phyloP scores from a whole-genome alignment of 2,888 invertebrate species.

The Hyalella azteca region DNA sequence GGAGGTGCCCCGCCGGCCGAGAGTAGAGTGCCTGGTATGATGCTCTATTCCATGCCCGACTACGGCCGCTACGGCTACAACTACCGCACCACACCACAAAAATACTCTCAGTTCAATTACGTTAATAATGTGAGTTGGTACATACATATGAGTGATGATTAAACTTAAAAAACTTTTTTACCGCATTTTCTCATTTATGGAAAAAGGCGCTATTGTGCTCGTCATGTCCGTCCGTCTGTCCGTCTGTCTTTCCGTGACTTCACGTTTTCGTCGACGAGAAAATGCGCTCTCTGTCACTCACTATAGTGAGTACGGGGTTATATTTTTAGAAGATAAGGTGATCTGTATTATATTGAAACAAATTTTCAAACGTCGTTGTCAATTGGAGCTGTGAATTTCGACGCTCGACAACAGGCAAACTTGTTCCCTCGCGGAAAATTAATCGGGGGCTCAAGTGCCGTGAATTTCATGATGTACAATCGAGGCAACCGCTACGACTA shows the following conservation, averaged over 20 bases:
- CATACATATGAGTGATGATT: too few species aligned
- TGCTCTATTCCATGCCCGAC: not conserved
- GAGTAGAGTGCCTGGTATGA: constrained; percentile 24
- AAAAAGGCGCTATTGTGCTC: too few species aligned
- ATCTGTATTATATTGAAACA: too few species aligned
- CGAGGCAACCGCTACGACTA: constrained; percentile 86
- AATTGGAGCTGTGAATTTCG: not conserved
- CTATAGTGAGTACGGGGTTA: too few species aligned
- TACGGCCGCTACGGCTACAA: constrained; percentile 5
- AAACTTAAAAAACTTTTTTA: too few species aligned
- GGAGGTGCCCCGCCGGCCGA: constrained; percentile 42
- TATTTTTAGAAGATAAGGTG: too few species aligned
- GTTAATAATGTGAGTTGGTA: constrained; percentile 40
- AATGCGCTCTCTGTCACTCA: too few species aligned
- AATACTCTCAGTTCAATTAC: constrained; percentile 25
- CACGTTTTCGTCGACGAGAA: too few species aligned
- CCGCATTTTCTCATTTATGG: too few species aligned
- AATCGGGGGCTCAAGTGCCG: constrained; percentile 82
- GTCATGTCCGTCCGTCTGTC: too few species aligned
- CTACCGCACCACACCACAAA: constrained; percentile 31
- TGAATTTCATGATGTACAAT: constrained; percentile 91
- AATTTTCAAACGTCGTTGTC: too few species aligned
- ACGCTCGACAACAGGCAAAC: constrained; percentile 3
- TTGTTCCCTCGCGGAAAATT: constrained; percentile 61
- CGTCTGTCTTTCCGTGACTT: too few species aligned